Conservation (phyloP, 1,140 invertebrate genomes). For the Meloidogyne hapla region DNA sequence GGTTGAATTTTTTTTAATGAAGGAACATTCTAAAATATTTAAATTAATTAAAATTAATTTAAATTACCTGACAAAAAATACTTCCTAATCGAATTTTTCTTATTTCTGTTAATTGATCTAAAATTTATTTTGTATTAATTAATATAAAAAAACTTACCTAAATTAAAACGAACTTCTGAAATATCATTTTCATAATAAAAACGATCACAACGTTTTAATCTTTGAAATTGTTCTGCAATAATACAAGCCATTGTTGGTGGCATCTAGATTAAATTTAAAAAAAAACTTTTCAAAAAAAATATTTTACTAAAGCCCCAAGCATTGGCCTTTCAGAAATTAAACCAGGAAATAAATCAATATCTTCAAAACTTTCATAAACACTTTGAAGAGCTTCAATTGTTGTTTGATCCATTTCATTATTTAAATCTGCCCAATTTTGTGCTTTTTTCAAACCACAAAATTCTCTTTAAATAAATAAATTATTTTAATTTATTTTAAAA, state of each 20-base stretch:
- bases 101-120: constrained; percentile 78
- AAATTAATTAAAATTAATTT: neutral
- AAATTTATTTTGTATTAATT: constrained; percentile 9
- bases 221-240: constrained; percentile 70
- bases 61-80: constrained; percentile 75
- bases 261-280: constrained; percentile 38
- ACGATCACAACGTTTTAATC: constrained; percentile 79
- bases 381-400: constrained; percentile 52
- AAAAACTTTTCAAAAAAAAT: neutral
- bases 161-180: constrained; percentile 56
- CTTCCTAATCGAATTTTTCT: constrained; percentile 78
- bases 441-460: constrained; percentile 58
- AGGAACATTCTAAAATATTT: constrained; percentile 15
- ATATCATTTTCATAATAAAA: constrained; percentile 86
- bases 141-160: constrained; percentile 36
- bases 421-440: constrained; percentile 49
- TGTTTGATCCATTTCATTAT: constrained; percentile 55
- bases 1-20: constrained; percentile 74
- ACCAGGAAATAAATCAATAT: constrained; percentile 63
- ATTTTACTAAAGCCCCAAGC: constrained; percentile 74
- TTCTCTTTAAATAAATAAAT: constrained; percentile 44
- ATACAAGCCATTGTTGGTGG: constrained; percentile 63
- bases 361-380: constrained; percentile 62
- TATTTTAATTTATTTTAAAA: neutral
- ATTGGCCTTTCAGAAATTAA: constrained; percentile 68